phyloP scores from a whole-genome alignment of 1,140 invertebrate species.

The Pomacea maculata region DNA sequence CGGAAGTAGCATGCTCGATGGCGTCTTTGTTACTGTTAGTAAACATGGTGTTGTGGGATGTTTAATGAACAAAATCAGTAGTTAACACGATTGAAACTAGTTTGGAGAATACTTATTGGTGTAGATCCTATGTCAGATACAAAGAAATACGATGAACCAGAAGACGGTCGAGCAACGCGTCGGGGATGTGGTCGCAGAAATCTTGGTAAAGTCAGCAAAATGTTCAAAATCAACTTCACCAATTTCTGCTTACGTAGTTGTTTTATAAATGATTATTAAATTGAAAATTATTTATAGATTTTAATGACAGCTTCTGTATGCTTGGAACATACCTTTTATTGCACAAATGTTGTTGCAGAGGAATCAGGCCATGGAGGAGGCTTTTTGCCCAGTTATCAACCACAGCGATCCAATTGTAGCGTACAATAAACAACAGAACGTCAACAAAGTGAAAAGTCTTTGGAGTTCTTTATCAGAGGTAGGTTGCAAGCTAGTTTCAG shows the following conservation, averaged over 20 bases:
- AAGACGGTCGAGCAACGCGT: constrained; percentile 38
- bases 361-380: constrained; percentile 85
- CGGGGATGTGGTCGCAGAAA: constrained; percentile 34
- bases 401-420: constrained; percentile 76
- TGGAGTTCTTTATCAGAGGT: constrained; percentile 68
- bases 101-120: too few relatives aligned
- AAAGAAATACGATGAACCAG: constrained; percentile 17
- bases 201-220: constrained; percentile 27
- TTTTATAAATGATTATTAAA: too few relatives aligned
- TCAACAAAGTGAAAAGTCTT: constrained; percentile 70
- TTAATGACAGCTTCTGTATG: background rate
- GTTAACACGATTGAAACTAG: too few relatives aligned
- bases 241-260: too few relatives aligned
- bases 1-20: background rate
- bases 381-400: constrained; percentile 84
- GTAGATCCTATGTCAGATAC: background rate
- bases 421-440: constrained; percentile 74
- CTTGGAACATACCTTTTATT: background rate
- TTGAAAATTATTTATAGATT: background rate
- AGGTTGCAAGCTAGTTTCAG: background rate
- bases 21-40: too few relatives aligned
- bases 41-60: too few relatives aligned
- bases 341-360: constrained; percentile 68
- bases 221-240: too few relatives aligned
- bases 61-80: too few relatives aligned